Base-by-base conservation (phyloP, 2,113 vertebrate species). In the Albula goreensis region DNA sequence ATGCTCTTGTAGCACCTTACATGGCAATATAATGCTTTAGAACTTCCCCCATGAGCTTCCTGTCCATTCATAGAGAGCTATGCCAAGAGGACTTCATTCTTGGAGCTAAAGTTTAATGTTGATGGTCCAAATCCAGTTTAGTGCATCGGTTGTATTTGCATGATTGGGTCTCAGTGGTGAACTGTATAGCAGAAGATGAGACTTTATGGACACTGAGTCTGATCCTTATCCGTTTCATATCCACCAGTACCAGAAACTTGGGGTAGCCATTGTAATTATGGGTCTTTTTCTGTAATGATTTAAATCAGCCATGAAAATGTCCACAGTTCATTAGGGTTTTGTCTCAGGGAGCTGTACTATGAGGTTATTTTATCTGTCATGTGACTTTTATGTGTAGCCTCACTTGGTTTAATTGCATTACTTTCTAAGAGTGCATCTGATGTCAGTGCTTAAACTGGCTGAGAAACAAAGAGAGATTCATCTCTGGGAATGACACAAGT, bases 331-430 rank as follows among this genome's bases (percentile, higher is more conserved):
- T n/a, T 74, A 22, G 10, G 10, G 10, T 31, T 74, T 74, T 31
- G n/a, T 9, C 2, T n/a, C 8, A 9, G 80, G 50, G 53, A 87
- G 60, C 83, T 2, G 81, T 57, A 63, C 31, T 53, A n/a, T 41
- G 63, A 49, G 3, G 17, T 7, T 13, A n/a, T n/a, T 7, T 74
- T 51, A 0, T 50, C 83, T 89, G 85, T 85, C 88, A 88, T 92
- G 91, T 91, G 91, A 91, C 88, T 89, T 80, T 85, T 78, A 88
- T 88, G 48, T 82, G 87, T 91, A 89, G 91, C 91, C 90, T 91
- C 92, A 92, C 90, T 78, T 25, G 19, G 78, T 87, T 81, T 91
- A 83, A 88, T 89, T 83, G 17, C 57, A 89, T 89, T 92, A 84
- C 0, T 10, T 88, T 88, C 25, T 31, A 11, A 89, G 70, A 88